phyloP scores from a whole-genome alignment of 2,113 vertebrate genomes.

The Heterotis niloticus region DNA sequence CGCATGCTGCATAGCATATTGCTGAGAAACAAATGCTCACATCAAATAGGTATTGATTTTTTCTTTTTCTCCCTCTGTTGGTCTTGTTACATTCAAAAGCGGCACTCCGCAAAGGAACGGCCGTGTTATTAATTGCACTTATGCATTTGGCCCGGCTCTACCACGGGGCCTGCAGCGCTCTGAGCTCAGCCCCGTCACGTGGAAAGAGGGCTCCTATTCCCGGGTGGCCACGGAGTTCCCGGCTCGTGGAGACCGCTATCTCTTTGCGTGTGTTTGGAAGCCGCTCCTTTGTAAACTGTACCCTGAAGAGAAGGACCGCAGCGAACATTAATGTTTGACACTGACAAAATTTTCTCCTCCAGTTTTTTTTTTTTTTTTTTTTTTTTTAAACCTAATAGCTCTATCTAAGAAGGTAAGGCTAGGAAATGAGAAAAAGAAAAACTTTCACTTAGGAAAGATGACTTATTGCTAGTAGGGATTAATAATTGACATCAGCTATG shows the following conservation, averaged over 20 bases:
- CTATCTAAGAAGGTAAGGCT: constrained; percentile 44
- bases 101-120: constrained; percentile 33
- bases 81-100: constrained; percentile 52
- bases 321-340: constrained; percentile 42
- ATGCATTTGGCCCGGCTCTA: constrained; percentile 35
- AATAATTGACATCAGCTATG: constrained; percentile 93
- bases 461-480: constrained; percentile 84
- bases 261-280: constrained; percentile 30
- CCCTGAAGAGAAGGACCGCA: constrained; percentile 27
- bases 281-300: constrained; percentile 30
- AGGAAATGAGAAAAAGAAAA: constrained; percentile 59
- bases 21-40: constrained; percentile 56
- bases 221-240: constrained; percentile 27
- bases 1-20: constrained; percentile 24
- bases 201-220: constrained; percentile 48
- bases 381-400: not conserved
- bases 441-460: constrained; percentile 68
- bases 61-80: constrained; percentile 48
- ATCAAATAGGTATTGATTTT: constrained; percentile 60
- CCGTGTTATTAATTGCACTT: constrained; percentile 38
- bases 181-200: not conserved
- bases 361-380: too few species aligned
- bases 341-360: constrained; percentile 14
- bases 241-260: constrained; percentile 30
- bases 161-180: constrained; percentile 35